Conservation (phyloP, 2,113 vertebrate species). For the Pygoscelis adeliae region DNA sequence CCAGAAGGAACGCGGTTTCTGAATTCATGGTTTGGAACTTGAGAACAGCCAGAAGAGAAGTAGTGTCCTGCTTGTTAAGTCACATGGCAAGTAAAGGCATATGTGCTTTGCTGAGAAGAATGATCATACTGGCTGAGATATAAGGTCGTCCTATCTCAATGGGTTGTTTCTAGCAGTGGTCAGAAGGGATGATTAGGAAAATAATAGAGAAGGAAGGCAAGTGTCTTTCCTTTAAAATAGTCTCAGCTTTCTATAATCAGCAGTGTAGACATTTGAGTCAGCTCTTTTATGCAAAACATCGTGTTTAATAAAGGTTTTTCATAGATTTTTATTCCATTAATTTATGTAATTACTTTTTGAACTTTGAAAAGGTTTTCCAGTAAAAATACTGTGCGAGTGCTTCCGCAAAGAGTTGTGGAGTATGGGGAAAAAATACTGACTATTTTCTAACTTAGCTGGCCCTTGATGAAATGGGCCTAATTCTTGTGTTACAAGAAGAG, state of each 20-base stretch:
- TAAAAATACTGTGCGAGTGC: not conserved
- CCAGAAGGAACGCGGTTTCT: not conserved
- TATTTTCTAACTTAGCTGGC: not conserved
- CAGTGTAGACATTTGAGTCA: not conserved
- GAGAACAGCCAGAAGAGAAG: not conserved
- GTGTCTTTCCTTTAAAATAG: not conserved
- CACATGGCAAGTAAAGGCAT: not conserved
- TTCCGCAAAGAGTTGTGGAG: not conserved
- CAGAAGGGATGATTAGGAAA: not conserved
- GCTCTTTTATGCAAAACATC: not conserved
- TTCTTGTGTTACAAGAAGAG: not conserved
- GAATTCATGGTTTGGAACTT: not conserved
- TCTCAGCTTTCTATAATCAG: not conserved
- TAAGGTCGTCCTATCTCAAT: not conserved
- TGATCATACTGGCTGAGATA: not conserved
- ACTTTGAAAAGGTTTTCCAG: not conserved
- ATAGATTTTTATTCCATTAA: not conserved
- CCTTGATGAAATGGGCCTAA: too few relatives aligned
- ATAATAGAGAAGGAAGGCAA: not conserved
- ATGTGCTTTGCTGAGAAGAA: not conserved
- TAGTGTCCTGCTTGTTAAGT: not conserved
- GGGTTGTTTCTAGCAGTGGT: not conserved
- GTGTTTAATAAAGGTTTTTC: not conserved
- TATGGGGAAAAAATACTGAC: not conserved
- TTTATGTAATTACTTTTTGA: not conserved